Evolutionary conservation across 2,113 vertebrate species (phyloP).

Genomic region (Dasyprocta punctata): DNA sequence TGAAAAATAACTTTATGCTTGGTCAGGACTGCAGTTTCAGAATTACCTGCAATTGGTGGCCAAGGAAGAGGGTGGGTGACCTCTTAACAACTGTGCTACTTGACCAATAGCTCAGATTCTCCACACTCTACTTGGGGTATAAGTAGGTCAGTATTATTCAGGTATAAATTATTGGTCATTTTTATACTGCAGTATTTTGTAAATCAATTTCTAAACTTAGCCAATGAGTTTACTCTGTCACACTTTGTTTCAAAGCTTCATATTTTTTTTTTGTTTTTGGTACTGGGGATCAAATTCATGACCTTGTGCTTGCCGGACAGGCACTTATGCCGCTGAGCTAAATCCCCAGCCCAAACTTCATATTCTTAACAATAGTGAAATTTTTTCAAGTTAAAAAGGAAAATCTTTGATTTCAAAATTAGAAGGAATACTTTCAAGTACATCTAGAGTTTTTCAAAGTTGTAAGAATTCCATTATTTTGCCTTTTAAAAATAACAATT

Average conservation of each 20-base stretch:
- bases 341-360: too few relatives aligned
- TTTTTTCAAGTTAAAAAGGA: conserved; percentile 28
- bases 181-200: not conserved
- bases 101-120: not conserved
- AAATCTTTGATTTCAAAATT: conserved; percentile 26
- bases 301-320: too few relatives aligned
- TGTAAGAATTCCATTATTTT: not conserved
- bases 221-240: not conserved
- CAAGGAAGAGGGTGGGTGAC: not conserved
- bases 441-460: not conserved
- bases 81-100: not conserved
- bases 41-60: not conserved
- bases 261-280: too few relatives aligned
- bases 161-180: conserved; percentile 4
- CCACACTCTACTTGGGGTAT: not conserved
- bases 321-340: too few relatives aligned
- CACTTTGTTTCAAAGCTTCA: conserved; percentile 7
- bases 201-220: conserved; percentile 29
- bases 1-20: conserved; percentile 31
- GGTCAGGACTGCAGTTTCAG: conserved; percentile 17
- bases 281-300: too few relatives aligned
- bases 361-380: not conserved
- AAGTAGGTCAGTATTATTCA: conserved; percentile 22
- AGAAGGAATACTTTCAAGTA: conserved; percentile 17
- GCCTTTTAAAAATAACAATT: not conserved